Base-by-base conservation (phyloP, 2,888 invertebrate genomes). In the Digitonthophagus gazella region DNA sequence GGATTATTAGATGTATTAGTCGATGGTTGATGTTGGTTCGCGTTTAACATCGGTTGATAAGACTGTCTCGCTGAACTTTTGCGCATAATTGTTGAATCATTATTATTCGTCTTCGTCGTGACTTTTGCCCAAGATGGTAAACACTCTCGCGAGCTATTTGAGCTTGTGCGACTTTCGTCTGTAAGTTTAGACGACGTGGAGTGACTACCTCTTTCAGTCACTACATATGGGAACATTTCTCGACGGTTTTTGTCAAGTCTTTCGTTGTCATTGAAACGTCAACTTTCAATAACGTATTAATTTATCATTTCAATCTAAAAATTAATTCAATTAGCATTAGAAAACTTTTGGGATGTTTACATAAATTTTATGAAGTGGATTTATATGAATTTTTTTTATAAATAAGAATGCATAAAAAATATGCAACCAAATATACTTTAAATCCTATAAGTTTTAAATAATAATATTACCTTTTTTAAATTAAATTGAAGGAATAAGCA, bases 181-280 rank as follows among this genome's bases (percentile, higher is more conserved):
- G 65, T 18, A 61, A 71, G 71, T 68, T 71, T 71, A 57, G 73
- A 69, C 19, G 68, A 61, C 54, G 66, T 67, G 19, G 66, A 58
- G 55, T 69, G 67, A 56, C 70, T 58, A 44, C 68, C 72, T 66
- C 72, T 72, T 61, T 74, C 74, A 44, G 68, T 69, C 54, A 76
- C 73, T 64, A 75, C 72, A 66, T 72, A 74, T 18, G 76, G 73
- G 69, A 76, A 76, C 76, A 76, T 76, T 65, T 72, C 66, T 63
- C 28, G 66, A 44, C 28, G 28, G 28, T 44, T 44, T 44, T 44
- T 44, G 28, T 44, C 28, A 44, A 1, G 28, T 44, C 8, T 44
- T 11, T 44, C 11, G 28, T 44, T 44, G 28, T 44, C 28, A 44
- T 65, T 57, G 65, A 64, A 68, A 65, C 71, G 74, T 73, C 74